Evolutionary conservation across 1,140 invertebrate genomes (phyloP).

Genomic region (Tetragonula clypearis): DNA sequence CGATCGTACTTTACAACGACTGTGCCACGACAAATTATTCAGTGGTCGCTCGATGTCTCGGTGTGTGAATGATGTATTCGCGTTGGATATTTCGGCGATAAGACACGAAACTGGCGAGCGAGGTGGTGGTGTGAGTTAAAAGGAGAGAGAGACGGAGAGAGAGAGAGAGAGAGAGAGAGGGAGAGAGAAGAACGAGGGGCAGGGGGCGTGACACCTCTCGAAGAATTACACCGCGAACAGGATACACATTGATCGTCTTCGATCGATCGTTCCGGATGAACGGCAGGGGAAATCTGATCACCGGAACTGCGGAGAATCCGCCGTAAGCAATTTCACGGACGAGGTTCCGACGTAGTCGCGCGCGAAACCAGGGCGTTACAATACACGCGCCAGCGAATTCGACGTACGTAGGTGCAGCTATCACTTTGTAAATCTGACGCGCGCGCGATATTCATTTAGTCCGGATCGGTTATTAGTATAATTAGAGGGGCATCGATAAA

Average conservation of each 20-base stretch:
- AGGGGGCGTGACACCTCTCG: slow-evolving; percentile 21
- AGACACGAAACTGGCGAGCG: not conserved
- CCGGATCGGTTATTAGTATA: slow-evolving; percentile 34
- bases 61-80: slow-evolving; percentile 46
- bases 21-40: slow-evolving; percentile 64
- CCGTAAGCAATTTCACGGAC: not conserved
- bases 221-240: slow-evolving; percentile 36
- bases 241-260: slow-evolving; percentile 39
- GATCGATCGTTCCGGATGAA: slow-evolving; percentile 28
- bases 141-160: too few species aligned
- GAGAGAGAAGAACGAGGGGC: not conserved
- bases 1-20: slow-evolving; percentile 47
- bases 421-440: slow-evolving; percentile 44
- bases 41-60: slow-evolving; percentile 52
- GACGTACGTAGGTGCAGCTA: not conserved
- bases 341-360: not conserved
- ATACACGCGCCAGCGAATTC: not conserved
- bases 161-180: too few species aligned
- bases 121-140: not conserved
- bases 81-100: slow-evolving; percentile 55
- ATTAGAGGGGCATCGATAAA: slow-evolving; percentile 40
- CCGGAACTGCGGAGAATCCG: not conserved
- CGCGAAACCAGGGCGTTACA: not conserved
- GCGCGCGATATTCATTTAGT: slow-evolving; percentile 39
- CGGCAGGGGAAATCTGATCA: slow-evolving; percentile 33